Conservation (phyloP, 2,797 vertebrate species). For the Argentina silus region DNA sequence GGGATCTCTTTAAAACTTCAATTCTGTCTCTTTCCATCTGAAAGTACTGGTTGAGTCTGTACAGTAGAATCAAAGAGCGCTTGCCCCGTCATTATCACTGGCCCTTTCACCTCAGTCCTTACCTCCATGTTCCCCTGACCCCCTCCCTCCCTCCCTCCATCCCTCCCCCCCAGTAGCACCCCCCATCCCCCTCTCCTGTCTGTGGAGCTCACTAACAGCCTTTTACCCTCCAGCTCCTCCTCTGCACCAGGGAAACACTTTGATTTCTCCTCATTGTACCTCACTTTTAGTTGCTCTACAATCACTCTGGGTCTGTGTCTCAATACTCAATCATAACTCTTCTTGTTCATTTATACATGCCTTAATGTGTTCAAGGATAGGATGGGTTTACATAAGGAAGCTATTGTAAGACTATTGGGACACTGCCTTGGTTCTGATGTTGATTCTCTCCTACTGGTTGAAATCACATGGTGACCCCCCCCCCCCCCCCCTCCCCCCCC, state of each 20-base stretch:
- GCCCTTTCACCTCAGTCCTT: constrained; percentile 23
- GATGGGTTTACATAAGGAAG: constrained; percentile 29
- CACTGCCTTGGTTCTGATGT: constrained; percentile 59
- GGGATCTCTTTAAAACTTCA: not conserved
- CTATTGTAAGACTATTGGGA: constrained; percentile 59
- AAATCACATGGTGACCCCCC: constrained; percentile 74
- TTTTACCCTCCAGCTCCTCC: constrained; percentile 61
- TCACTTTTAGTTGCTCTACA: constrained; percentile 45
- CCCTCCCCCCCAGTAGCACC: constrained; percentile 25
- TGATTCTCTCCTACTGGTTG: constrained; percentile 67
- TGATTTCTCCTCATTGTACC: constrained; percentile 57
- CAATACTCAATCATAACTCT: constrained; percentile 56
- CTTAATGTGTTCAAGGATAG: constrained; percentile 22
- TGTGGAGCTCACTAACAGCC: constrained; percentile 61
- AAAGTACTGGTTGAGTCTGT: constrained; percentile 4
- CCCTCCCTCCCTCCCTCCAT: constrained; percentile 27
- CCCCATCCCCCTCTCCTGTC: constrained; percentile 34
- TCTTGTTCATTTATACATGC: constrained; percentile 30
- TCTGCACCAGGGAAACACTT: constrained; percentile 55
- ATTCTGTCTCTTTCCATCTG: not conserved
- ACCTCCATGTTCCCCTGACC: constrained; percentile 38
- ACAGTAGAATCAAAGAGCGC: constrained; percentile 45
- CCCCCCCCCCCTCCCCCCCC: constrained; percentile 28
- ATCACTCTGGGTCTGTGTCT: constrained; percentile 50
- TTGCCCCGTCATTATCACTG: constrained; percentile 40